These are phyloP conservation scores for Drosophila virilis DNA, from an alignment of 1,140 invertebrate species.

Conservation along the genomic window DNA sequence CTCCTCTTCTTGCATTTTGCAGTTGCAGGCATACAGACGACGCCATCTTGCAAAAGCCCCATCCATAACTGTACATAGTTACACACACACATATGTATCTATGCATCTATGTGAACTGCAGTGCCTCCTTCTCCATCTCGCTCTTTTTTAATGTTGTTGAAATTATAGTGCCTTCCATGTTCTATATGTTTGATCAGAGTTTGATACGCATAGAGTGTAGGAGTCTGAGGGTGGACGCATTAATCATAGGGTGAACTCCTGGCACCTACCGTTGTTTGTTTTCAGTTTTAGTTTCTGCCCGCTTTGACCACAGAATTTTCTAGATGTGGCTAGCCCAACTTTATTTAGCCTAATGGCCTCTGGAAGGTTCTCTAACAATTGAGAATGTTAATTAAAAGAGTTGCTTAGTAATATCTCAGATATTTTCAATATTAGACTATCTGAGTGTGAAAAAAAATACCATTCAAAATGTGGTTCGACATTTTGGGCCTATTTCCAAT, in stretches of 20 bases:
- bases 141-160: constrained; percentile 18
- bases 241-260: constrained; percentile 15
- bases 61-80: constrained; percentile 53
- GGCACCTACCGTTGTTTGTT: constrained; percentile 7
- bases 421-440: no score
- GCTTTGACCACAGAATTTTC: constrained; percentile 9
- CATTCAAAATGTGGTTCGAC: no score
- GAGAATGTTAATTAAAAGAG: neutral
- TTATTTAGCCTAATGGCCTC: constrained; percentile 15
- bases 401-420: neutral
- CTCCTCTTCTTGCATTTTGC: constrained; percentile 29
- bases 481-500: no score
- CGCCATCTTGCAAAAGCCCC: constrained; percentile 62
- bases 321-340: constrained; percentile 7
- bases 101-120: constrained; percentile 24
- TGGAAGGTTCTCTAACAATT: neutral
- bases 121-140: neutral
- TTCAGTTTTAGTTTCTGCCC: constrained; percentile 4
- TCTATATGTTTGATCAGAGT: constrained; percentile 27
- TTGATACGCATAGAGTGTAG: neutral
- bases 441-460: no score
- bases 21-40: constrained; percentile 3
- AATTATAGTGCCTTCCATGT: constrained; percentile 28
- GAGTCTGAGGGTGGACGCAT: neutral
- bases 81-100: constrained; percentile 5